These are phyloP conservation scores for Alcedo quadribrachys DNA, from an alignment of 2,797 vertebrate species.

Conservation along the genomic window DNA sequence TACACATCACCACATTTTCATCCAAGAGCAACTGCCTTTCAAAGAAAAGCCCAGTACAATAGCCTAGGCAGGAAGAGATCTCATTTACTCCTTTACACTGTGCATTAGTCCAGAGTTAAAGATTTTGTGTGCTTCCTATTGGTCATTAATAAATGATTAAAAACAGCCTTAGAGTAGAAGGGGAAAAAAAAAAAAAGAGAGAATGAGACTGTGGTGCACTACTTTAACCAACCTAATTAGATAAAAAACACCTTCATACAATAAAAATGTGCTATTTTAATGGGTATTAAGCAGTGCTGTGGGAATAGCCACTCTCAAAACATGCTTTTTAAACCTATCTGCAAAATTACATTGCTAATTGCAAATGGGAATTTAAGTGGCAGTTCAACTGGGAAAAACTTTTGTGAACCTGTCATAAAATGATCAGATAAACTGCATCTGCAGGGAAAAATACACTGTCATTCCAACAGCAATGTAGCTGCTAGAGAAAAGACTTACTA, in stretches of 20 bases:
- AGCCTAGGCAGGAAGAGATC: background rate
- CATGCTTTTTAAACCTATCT: slow-evolving; percentile 4
- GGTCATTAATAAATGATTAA: background rate
- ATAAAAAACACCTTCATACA: background rate
- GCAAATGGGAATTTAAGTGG: slow-evolving; percentile 30
- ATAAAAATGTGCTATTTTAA: slow-evolving; percentile 15
- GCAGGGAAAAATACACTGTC: background rate
- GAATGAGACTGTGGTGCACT: background rate
- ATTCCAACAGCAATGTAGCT: background rate
- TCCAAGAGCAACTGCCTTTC: background rate
- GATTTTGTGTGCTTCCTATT: background rate
- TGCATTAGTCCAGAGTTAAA: slow-evolving; percentile 4
- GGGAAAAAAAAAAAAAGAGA: no score
- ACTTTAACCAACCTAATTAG: slow-evolving; percentile 32
- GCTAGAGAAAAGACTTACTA: background rate
- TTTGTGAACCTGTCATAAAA: slow-evolving; percentile 33
- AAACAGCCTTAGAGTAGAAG: background rate
- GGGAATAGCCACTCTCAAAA: slow-evolving; percentile 33
- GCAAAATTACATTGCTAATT: slow-evolving; percentile 38
- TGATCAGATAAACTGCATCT: slow-evolving; percentile 7
- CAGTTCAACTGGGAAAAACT: slow-evolving; percentile 26
- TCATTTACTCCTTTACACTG: slow-evolving; percentile 7
- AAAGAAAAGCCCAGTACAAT: background rate
- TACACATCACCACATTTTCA: background rate
- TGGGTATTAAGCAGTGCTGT: slow-evolving; percentile 2